Evolutionary conservation across 2,113 vertebrate genomes (phyloP), one percentile per base, ranked within the genome.

Genomic region (Baryphthengus martii): DNA sequence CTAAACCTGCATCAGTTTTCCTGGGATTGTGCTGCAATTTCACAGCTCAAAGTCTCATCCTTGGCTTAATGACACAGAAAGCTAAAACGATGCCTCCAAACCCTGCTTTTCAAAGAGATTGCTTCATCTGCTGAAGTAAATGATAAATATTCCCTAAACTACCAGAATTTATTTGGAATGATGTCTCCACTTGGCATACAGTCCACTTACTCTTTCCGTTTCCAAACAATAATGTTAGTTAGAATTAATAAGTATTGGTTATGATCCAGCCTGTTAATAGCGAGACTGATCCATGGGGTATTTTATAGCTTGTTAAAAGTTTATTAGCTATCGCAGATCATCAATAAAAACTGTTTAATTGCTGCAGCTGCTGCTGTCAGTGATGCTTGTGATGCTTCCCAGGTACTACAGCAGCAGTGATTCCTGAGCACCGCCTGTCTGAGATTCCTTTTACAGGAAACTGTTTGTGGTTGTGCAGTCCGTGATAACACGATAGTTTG

Each of bases 281-380:
- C 59, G 90, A 94, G 91, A 94, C 50, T 87, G 88, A 96, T 92
- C 94, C 85, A 49, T 6, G 14, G 85, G 85, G 89, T 90, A 73
- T 80, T 95, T 92, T 94, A 90, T 11, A 94, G 80, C 80, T 87
- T 67, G 15, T 94, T 96, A 94, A 47, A 94, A 82, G 55, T 95
- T 97, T 97, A 97, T 97, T 95, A 95, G 89, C 91, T 93, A 96
- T 85, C 13, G 6, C 88, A 95, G 82, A 94, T 89, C 68, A 93
- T 95, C 91, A 95, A 52, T 96, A 96, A 96, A 95, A 94, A 35
- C 52, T 88, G 59, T 78, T 95, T 95, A 95, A 96, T 90, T 97
- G 86, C 94, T 85, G 79, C 94, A 97, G 91, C 92, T 95, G 90
- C 62, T 93, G 81, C 89, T 79, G 49, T 67, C 85, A 88, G 72